Base-by-base conservation (phyloP, 2,888 invertebrate genomes). In the Sesamia inferens region DNA sequence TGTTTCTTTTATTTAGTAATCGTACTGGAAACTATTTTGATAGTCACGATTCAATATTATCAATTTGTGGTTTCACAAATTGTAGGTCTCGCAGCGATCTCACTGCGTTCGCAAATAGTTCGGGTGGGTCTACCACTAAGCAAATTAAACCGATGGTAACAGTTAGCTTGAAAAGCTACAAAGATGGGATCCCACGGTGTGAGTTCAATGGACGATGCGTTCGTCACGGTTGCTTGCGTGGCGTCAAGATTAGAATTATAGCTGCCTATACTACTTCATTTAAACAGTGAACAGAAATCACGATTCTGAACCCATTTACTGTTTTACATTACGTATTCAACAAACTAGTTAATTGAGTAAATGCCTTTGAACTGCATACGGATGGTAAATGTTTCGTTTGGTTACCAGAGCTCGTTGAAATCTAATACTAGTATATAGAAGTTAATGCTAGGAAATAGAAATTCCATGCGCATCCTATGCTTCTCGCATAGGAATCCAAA, bases 101-200 rank as follows among this genome's bases (percentile, higher is more conserved):
- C 71, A 85, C 76, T 71, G 80, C 71, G 77, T 78, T 81, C 76
- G 68, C 72, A 78, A 86, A 86, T 86, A 87, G 86, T 88, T 83
- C 76, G 85, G 58, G 74, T 71, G 85, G 66, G 71, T 90, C 83
- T 87, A 92, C 91, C 90, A 88, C 91, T 88, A 89, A 90, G 85
- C 87, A 90, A 92, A 94, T 92, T 92, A 87, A 88, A 87, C 89
- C 86, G 87, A 89, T 89, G 86, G 88, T 90, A 93, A 94, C 93
- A 93, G 93, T 94, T 94, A 93, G 84, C 89, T 85, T 90, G 91
- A 90, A 93, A 92, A 93, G 89, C 90, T 91, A 93, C 94, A 94
- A 93, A 93, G 89, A 89, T 89, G 87, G 87, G 88, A 92, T 95
- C 94, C 92, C 95, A 95, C 94, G 94, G 91, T 88, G 78, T 78